Conservation (phyloP, 2,797 vertebrate species). For the Clarias laeviceps region DNA sequence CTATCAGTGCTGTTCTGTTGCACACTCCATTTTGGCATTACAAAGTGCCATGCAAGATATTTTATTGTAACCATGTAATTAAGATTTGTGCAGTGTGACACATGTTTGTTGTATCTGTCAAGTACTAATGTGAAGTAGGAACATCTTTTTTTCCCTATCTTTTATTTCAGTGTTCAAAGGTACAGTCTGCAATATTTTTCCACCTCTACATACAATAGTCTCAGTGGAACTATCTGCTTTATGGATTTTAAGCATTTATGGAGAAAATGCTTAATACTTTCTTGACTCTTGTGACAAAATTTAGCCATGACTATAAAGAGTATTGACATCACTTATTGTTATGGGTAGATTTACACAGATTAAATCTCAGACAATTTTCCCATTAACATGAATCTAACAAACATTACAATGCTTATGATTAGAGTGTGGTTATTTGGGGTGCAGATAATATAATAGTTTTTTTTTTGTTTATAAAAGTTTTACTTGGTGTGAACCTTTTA, state of each 20-base stretch:
- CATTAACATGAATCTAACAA: not conserved
- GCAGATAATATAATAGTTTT: not conserved
- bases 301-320: not conserved
- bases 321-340: conserved; percentile 10
- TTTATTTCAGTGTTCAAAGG: conserved; percentile 14
- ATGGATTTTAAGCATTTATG: conserved; percentile 3
- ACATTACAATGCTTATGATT: not conserved
- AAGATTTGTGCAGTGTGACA: conserved; percentile 18
- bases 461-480: conserved; percentile 23
- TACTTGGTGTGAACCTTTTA: conserved; percentile 37
- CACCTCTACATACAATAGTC: not conserved
- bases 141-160: not conserved
- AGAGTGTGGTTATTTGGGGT: not conserved
- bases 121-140: conserved; percentile 11
- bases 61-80: conserved; percentile 31
- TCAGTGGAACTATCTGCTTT: not conserved
- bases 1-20: not conserved
- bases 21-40: conserved; percentile 18
- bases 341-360: conserved; percentile 2
- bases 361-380: not conserved
- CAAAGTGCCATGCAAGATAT: conserved; percentile 20
- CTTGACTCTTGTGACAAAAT: not conserved
- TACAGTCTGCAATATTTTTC: conserved; percentile 12
- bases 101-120: conserved; percentile 25
- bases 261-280: conserved; percentile 2